A percentile compares a stretch with the other conserved stretches of the same genome.
Conservation (phyloP, 2,113 vertebrate genomes). For the Gorilla gorilla region DNA sequence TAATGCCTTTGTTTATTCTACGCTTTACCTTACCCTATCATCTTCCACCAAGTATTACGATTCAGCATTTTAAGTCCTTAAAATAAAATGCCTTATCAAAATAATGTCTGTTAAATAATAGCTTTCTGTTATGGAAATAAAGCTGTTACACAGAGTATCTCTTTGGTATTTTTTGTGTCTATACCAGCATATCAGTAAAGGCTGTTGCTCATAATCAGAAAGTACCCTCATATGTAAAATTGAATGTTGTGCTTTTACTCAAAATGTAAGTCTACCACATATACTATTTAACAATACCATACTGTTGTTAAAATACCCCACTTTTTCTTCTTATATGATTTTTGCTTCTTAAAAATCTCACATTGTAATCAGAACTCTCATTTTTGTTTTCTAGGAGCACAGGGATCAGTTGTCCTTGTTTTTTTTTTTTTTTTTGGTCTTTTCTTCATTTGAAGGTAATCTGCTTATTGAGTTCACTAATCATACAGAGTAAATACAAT, state of each 20-base stretch:
- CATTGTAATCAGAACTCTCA: slow-evolving; percentile 41
- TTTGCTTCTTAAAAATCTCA: not conserved
- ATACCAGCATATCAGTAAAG: not conserved
- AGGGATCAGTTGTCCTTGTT: slow-evolving; percentile 45
- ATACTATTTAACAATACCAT: not conserved
- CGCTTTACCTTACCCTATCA: not conserved
- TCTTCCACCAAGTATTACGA: not conserved
- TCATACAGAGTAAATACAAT: not conserved
- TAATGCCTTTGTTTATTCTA: not conserved
- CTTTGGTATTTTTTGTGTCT: not conserved
- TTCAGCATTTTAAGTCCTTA: not conserved
- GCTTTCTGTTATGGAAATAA: not conserved
- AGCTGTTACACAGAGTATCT: not conserved
- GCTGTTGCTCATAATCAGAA: not conserved
- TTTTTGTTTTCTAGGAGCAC: slow-evolving; percentile 55
- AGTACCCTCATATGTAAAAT: slow-evolving; percentile 36
- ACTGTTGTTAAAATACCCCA: not conserved
- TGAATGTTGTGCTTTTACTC: slow-evolving; percentile 40
- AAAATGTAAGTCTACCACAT: not conserved
- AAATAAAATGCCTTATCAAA: not conserved
- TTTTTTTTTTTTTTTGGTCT: not conserved
- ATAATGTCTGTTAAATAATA: slow-evolving; percentile 32
- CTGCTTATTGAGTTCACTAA: slow-evolving; percentile 8
- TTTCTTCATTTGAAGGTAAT: slow-evolving; percentile 59
- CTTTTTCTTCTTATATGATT: not conserved